Conservation (phyloP, 1,140 invertebrate species). For the Cherax quadricarinatus region DNA sequence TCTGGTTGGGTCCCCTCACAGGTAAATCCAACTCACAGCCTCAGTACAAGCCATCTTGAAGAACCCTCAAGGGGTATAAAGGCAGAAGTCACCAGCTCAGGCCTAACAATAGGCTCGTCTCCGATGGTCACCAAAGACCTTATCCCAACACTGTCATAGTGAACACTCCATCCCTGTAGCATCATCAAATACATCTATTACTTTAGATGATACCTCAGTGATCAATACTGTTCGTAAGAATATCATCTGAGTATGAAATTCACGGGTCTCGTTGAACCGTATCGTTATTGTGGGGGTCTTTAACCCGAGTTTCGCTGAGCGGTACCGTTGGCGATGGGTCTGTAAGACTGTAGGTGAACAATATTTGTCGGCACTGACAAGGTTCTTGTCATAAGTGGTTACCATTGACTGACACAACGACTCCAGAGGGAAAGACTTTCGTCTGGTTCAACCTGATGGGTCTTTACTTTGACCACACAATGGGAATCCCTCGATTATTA, state of each 20-base stretch:
- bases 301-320: too few species aligned
- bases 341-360: background rate
- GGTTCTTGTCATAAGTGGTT: slow-evolving; percentile 29
- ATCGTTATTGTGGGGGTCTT: too few species aligned
- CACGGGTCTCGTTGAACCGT: too few species aligned
- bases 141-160: background rate
- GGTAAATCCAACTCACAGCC: too few species aligned
- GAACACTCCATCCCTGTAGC: background rate
- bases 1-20: too few species aligned
- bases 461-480: slow-evolving; percentile 37
- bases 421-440: slow-evolving; percentile 36
- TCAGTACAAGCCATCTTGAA: too few species aligned
- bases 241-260: too few species aligned
- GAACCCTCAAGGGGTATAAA: background rate
- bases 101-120: background rate
- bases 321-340: too few species aligned
- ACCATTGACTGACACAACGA: slow-evolving; percentile 51
- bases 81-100: background rate
- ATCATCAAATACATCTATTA: too few species aligned
- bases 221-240: too few species aligned
- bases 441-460: slow-evolving; percentile 27
- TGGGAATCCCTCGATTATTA: slow-evolving; percentile 27
- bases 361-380: background rate
- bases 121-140: background rate
- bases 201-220: too few species aligned